Conservation (phyloP, 2,888 invertebrate species). For the Esperia sulphurella region DNA sequence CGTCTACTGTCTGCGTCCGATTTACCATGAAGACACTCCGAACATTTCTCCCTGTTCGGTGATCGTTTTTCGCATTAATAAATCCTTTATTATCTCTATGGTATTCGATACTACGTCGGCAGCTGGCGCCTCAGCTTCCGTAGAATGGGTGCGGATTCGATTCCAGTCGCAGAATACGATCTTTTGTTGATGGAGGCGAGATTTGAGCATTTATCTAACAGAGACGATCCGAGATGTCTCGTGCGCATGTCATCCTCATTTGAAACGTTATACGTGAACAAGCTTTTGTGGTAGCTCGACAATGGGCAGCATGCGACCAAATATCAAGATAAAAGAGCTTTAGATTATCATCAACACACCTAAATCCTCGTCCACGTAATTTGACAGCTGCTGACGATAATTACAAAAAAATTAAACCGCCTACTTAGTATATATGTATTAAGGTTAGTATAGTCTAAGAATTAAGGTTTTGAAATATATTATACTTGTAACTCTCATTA, state of each 20-base stretch:
- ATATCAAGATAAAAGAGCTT: slow-evolving; percentile 36
- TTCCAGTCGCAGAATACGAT: slow-evolving; percentile 58
- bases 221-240: slow-evolving; percentile 59
- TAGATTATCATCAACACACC: slow-evolving; percentile 31
- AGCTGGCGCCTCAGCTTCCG: slow-evolving; percentile 76
- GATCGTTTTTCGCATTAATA: slow-evolving; percentile 65
- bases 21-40: slow-evolving; percentile 71
- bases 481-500: slow-evolving; percentile 1
- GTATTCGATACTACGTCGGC: slow-evolving; percentile 60
- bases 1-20: slow-evolving; percentile 62
- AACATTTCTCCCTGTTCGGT: slow-evolving; percentile 51
- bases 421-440: neutral
- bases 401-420: slow-evolving; percentile 3
- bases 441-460: no score
- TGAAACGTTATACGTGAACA: slow-evolving; percentile 52
- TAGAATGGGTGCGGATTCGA: slow-evolving; percentile 54
- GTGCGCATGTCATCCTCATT: slow-evolving; percentile 60
- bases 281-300: slow-evolving; percentile 61
- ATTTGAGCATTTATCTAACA: slow-evolving; percentile 55
- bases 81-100: slow-evolving; percentile 61
- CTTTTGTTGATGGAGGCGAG: slow-evolving; percentile 72
- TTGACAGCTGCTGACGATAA: slow-evolving; percentile 5
- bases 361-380: slow-evolving; percentile 2
- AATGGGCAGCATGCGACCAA: slow-evolving; percentile 53
- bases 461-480: slow-evolving; percentile 3